phyloP scores from a whole-genome alignment of 2,888 invertebrate species.

The Onthophagus sagittarius region DNA sequence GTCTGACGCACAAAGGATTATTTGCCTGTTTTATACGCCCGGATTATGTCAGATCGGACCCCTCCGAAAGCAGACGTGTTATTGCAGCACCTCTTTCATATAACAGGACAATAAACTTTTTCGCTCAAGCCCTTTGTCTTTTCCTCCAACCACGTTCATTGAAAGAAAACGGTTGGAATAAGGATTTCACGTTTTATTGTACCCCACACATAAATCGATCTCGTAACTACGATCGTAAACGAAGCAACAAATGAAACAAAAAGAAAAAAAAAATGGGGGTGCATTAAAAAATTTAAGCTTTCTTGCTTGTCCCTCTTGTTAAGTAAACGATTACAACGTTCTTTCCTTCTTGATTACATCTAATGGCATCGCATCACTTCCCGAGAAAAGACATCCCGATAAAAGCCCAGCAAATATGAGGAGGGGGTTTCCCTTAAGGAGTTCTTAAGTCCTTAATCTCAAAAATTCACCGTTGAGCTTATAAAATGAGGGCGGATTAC shows the following conservation, averaged over 20 bases:
- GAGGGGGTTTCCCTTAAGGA: background rate
- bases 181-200: background rate
- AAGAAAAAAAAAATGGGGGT: background rate
- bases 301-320: background rate
- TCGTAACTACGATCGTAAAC: background rate
- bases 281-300: background rate
- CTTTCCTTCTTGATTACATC: background rate
- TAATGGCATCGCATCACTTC: background rate
- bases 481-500: slow-evolving; percentile 9
- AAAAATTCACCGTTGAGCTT: background rate
- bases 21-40: background rate
- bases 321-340: background rate
- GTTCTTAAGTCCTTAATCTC: background rate
- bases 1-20: background rate
- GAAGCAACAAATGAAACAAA: background rate
- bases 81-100: background rate
- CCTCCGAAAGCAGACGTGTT: background rate
- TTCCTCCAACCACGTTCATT: background rate
- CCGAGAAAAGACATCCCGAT: background rate
- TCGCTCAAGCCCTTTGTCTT: background rate
- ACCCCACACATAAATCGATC: background rate
- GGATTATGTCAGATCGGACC: background rate
- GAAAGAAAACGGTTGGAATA: background rate
- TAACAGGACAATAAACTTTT: background rate
- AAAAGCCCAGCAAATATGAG: background rate